These are phyloP conservation scores for Ochropleura plecta DNA, from an alignment of 2,888 invertebrate species.

Conservation along the genomic window DNA sequence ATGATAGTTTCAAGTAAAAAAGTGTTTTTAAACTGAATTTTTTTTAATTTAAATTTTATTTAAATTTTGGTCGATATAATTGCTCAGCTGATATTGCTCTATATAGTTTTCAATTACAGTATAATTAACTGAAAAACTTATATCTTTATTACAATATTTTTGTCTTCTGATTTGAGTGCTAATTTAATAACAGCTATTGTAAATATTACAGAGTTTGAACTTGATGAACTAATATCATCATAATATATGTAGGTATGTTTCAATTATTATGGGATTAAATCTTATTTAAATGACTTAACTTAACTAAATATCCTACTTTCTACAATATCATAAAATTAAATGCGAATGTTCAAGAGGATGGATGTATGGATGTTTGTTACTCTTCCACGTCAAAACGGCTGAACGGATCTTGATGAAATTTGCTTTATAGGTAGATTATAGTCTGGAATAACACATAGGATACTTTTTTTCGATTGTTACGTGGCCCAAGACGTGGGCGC, in stretches of 20 bases:
- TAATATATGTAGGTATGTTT: not conserved
- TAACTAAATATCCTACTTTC: no score
- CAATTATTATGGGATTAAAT: not conserved
- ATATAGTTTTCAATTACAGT: not conserved
- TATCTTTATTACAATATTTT: not conserved
- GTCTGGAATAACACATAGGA: no score
- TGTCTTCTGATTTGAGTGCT: not conserved
- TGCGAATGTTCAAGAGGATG: no score
- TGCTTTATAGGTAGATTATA: no score
- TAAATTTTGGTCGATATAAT: no score
- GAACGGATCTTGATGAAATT: no score
- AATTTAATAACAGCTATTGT: not conserved
- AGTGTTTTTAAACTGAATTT: not conserved
- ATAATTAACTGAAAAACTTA: not conserved
- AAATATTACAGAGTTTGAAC: not conserved
- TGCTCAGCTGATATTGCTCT: conserved; percentile 8
- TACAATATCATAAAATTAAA: no score
- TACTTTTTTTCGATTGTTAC: no score
- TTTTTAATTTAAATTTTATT: not conserved
- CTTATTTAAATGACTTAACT: not conserved
- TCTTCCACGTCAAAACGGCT: no score
- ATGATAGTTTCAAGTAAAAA: not conserved
- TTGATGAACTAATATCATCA: not conserved
- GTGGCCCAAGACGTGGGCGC: no score
- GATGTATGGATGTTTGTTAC: no score